Base-by-base conservation (phyloP, 2,888 invertebrate species). In the Hofmannophila pseudospretella region DNA sequence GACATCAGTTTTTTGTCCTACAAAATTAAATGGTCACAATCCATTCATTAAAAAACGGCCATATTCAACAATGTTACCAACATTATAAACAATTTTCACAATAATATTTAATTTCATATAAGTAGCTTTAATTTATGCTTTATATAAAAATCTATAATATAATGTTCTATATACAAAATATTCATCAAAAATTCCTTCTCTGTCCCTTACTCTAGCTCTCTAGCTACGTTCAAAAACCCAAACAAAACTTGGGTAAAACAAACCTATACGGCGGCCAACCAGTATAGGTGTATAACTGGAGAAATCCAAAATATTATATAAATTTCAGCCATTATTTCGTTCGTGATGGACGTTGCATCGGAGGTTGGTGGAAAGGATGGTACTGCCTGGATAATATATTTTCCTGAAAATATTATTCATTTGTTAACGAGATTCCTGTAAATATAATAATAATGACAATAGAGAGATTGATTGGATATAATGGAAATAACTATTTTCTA, bases 341-440 rank as follows among this genome's bases (percentile, higher is more conserved):
- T 47, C 75, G 62, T 28, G 69, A 59, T 11, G 75, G 73, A 35
- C 72, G 71, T 49, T 80, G 82, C 70, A 76, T 68, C 1, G 75
- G 71, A 2, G 86, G 86, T 42, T 84, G 82, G 43, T 86, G 86
- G 66, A 81, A 82, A 3, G 85, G 84, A 34, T 86, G 86, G 39
- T 80, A 76, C 55, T 79, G 82, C 26, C 80, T 59, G 2, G 82
- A 68, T 36, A 75, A 59, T 42, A 86, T 57, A 35, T 64, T 76
- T 46, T 81, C 80, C 86, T 86, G 70, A 5, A 73, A 16, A 16
- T 16, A 16, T 16, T n/a, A n/a, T n/a, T n/a, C n/a, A n/a, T n/a
- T n/a, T n/a, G n/a, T n/a, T n/a, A n/a, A n/a, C n/a, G n/a, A n/a
- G n/a, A n/a, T n/a, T n/a, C n/a, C n/a, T n/a, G n/a, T n/a, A n/a